Evolutionary conservation across 1,140 invertebrate species (phyloP), one percentile per base, ranked within the genome.

Genomic region (Diplogasteroides magnus): DNA sequence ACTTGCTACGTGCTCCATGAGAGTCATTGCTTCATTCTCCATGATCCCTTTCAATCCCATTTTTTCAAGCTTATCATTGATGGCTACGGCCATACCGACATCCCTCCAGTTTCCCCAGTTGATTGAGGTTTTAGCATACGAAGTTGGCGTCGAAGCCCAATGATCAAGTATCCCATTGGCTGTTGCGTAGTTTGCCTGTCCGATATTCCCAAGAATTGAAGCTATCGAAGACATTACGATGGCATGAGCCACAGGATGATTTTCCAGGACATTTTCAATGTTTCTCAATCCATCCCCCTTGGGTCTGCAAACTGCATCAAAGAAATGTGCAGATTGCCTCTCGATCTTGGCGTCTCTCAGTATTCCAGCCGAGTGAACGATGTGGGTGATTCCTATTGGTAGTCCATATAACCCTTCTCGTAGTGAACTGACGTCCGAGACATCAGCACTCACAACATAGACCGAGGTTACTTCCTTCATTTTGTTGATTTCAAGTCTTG

Each of bases 81-180:
- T 60, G 14, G 67, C 14, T n/a, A 23, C 15, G 15, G 74, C 74
- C 74, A 75, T 75, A 6, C 74, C 74, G 11, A 67, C 64, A 13
- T 74, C 71, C 14, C 61, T 29, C 74, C 74, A 75, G 27, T 75
- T 75, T 31, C 74, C 74, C 74, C 74, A 75, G 23, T 75, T 68
- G 56, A 75, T 75, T n/a, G 72, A 31, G 31, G 61, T 60, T 32
- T 67, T 11, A 29, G 6, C 25, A 15, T 0, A 23, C 11, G 28
- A 26, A 25, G 28, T 61, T 11, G 0, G 11, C 28, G 25, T 14
- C 11, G 13, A 23, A 55, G 61, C 60, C 26, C 61, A 37, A 31
- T 68, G 19, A 27, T 75, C 74, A 63, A 75, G 32, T 29, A 65
- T 66, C 1, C 62, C 68, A 64, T 75, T 75, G 14, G 74, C 61